Percentiles rank a stretch among this genome's conserved stretches.
These are phyloP conservation scores for Calameuta idolon DNA, from an alignment of 2,888 invertebrate species.

Conservation along the genomic window DNA sequence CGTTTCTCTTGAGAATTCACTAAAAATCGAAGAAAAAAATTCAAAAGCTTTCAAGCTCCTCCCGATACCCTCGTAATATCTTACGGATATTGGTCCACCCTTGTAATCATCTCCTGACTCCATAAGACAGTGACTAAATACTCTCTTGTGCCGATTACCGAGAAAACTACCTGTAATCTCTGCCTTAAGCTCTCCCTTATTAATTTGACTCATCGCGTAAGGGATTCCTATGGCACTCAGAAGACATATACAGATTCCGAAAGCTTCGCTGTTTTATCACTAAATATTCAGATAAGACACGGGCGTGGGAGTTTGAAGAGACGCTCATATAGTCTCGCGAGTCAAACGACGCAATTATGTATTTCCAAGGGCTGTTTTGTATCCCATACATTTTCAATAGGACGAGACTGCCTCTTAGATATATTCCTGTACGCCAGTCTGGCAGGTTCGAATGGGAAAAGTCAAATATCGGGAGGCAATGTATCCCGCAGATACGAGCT, in stretches of 20 bases:
- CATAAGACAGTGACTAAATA: background rate
- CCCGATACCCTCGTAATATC: background rate
- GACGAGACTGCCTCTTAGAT: background rate
- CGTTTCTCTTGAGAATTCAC: background rate
- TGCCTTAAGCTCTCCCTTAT: background rate
- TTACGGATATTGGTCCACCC: background rate
- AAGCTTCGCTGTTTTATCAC: background rate
- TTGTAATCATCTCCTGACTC: background rate
- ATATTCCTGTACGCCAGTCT: background rate
- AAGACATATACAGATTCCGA: background rate
- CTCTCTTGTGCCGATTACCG: background rate
- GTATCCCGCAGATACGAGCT: background rate
- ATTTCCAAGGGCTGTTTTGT: background rate
- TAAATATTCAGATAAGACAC: background rate
- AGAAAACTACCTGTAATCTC: too few species aligned
- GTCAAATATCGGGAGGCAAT: background rate
- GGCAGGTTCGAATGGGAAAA: background rate
- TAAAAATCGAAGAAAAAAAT: background rate
- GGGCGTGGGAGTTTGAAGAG: background rate
- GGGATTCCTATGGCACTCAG: background rate
- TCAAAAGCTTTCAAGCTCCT: background rate
- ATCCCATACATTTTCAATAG: background rate
- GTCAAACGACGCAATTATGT: background rate
- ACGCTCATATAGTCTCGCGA: background rate
- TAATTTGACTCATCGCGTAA: background rate